Evolutionary conservation across 2,113 vertebrate species (phyloP), one percentile per base, ranked within the genome.

Genomic region (Centropristis striata): DNA sequence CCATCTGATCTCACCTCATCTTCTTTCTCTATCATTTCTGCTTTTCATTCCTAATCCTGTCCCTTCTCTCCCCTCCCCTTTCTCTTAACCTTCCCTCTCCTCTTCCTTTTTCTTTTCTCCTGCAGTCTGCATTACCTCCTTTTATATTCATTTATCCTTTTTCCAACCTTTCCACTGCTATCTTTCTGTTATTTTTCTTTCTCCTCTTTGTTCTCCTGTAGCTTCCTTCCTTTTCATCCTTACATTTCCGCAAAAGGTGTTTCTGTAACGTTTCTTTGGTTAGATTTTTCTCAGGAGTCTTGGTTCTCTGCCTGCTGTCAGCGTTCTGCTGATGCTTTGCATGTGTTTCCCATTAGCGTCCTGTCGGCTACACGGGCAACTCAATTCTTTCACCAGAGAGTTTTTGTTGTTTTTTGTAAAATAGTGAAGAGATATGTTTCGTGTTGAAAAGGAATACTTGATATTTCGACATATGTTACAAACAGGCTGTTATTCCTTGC

Each of bases 191-290:
- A 12, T n/a, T 4, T 37, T 37, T 21, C 6, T 25, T 46, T 21
- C 41, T 41, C 21, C 23, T 49, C 14, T 16, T 6, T 39, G 2
- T 37, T 18, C 20, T 15, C 6, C 16, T 41, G 3, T 32, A 32
- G 32, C 23, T 14, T 18, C 39, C 1, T 58, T 20, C 28, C 47
- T 54, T 42, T 60, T 14, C 27, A n/a, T 75, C 61, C 47, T 39
- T 14, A 3, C 14, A 5, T 46, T 60, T 42, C 41, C 13, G n/a
- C 28, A 9, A 28, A 70, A 47, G 10, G 7, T 59, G 51, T 75
- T n/a, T 36, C 14, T 69, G 50, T 39, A n/a, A 44, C 21, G 11
- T 58, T 42, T 71, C 59, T 70, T 71, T 65, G 46, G 60, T 42
- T 60, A 9, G 23, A 28, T 61, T 47, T 47, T 68, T 23, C 28